Evolutionary conservation across 1,140 invertebrate species (phyloP), one percentile per base, ranked within the genome.

Genomic region (Drosophila jambulina): DNA sequence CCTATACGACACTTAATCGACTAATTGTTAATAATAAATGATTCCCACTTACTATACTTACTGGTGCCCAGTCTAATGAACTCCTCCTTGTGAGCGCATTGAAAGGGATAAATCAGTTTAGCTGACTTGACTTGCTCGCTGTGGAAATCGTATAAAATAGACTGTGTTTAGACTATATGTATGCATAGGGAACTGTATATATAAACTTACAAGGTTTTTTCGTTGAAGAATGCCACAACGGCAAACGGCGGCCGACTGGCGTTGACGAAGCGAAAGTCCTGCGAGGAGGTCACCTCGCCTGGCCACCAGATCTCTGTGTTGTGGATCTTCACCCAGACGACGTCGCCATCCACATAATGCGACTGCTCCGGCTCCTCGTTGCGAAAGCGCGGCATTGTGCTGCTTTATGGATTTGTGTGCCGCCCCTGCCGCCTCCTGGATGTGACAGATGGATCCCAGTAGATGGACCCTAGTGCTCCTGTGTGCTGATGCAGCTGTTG

Each of bases 161-260:
- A 32, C 1, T 15, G 0, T 2, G 0, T 27, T 21, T 19, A 5
- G 8, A 19, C 3, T 25, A 9, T 9, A 17, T 4, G 3, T 0
- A 25, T 2, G 4, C 2, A 15, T 15, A 15, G 7, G 15, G 4
- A 15, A 15, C 13, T 3, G 12, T 6, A n/a, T 5, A 27, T 13
- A 27, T 0, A 17, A 65, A 95, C 96, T 96, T 94, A 97, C 96
- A 95, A 97, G 69, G 94, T 94, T 78, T 96, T 95, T 93, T 97
- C 96, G 92, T 97, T 95, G 91, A 97, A 97, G 93, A 97, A 97
- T 82, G 96, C 96, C 13, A 97, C 96, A 88, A 95, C 94, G 43
- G 96, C 96, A 72, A 97, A 95, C 3, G 96, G 95, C 38, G 95
- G 94, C 81, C 96, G 96, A 68, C 94, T 95, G 64, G 96, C 94